Evolutionary conservation across 2,888 invertebrate genomes (phyloP), one percentile per base, ranked within the genome.

Genomic region (Carpatolechia fugitivella): DNA sequence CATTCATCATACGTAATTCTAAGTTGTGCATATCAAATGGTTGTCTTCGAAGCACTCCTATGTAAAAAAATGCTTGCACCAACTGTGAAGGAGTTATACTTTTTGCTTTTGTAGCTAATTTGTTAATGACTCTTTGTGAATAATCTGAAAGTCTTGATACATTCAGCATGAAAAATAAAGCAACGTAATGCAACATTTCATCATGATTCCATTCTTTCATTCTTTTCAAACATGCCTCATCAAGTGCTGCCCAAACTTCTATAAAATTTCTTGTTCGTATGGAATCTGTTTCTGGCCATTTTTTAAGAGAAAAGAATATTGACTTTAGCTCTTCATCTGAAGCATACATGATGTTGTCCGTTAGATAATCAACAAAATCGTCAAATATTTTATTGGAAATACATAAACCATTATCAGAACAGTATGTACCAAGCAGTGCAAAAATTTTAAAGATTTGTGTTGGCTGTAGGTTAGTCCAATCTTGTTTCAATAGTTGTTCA

Each of bases 161-260:
- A 72, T 91, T 89, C 49, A 94, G 66, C 64, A 90, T 85, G 71
- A 92, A 94, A 91, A 94, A 94, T 35, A 92, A 82, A 67, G 95
- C 92, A 49, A 91, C 85, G 59, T 93, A 91, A 52, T 85, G 70
- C n/a, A 96, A 80, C 56, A 91, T 67, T 64, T 92, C 84, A 49
- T 92, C 85, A 11, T 76, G 68, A 14, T 86, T 72, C 93, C 93
- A 94, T 0, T 72, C 64, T 73, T 71, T 59, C 0, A 82, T 63
- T 61, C 86, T 72, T 11, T 72, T 76, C 13, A 90, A 72, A 66
- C 95, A 95, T 54, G 92, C 92, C 62, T 92, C 91, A 71, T 96
- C 95, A 48, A 96, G 69, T 10, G 92, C 91, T 51, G 90, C 92
- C 93, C 94, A 94, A 0, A 95, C 77, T 67, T 92, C 92, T 55